Base-by-base conservation (phyloP, 37 sponge, comb jelly and placozoan species). In the Dysidea cf. avara region DNA sequence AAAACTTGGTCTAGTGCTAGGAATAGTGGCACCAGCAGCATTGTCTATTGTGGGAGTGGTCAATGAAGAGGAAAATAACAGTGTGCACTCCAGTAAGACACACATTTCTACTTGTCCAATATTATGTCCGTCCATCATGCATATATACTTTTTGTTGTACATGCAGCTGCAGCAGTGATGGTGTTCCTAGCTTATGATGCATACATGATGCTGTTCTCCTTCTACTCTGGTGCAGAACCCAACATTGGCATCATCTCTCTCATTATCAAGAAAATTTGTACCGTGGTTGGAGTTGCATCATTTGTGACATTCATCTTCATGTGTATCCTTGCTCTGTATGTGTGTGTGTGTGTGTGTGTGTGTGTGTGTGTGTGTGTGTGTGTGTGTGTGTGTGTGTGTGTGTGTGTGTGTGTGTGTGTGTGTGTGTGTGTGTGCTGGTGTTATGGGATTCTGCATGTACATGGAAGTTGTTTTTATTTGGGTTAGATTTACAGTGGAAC, bases 11-110 rank as follows among this genome's bases (percentile, higher is more conserved):
- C 60, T 84, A 30, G 26, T 51, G 2, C 60, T 79, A 7, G 86
- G 90, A 11, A 21, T 70, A 26, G 18, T 80, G 63, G 72, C 78
- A 20, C n/a, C 71, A 13, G 38, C 76, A 36, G 55, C 78, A 20
- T 69, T 85, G 39, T 66, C 64, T 16, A 39, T 81, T 2, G 81
- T 85, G 0, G 78, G 69, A 31, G 91, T 81, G 21, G 91, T 90
- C 30, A 90, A 90, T 30, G 91, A 81, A 57, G 34, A 64, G 16
- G 91, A 92, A 53, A 30, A 80, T 68, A 43, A 39, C 36, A 0
- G 56, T 22, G 67, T 92, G 22, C 93, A 92, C 36, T 25, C 55
- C 5, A 66, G 91, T 86, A 12, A 68, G 86, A 68, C 1, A 14
- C 21, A 22, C 11, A 21, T 40, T n/a, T 68, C 16, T 39, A 31